These are phyloP conservation scores for Endotricha flammealis DNA, from an alignment of 2,888 invertebrate genomes.

Conservation along the genomic window DNA sequence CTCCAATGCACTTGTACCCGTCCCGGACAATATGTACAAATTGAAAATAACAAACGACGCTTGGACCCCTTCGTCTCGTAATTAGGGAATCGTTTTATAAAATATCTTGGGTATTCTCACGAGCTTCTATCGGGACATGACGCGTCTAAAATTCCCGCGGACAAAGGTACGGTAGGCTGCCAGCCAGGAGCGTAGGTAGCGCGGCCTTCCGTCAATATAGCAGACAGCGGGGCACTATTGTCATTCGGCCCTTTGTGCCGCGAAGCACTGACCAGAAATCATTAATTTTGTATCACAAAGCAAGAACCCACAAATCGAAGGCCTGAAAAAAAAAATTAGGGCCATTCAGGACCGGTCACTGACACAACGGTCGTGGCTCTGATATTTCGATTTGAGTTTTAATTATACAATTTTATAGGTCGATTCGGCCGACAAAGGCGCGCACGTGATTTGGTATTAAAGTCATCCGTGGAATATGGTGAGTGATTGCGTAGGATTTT, in stretches of 20 bases:
- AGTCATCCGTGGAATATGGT: slow-evolving; percentile 25
- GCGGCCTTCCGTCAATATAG: slow-evolving; percentile 67
- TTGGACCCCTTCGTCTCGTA: slow-evolving; percentile 30
- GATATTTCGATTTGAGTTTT: slow-evolving; percentile 59
- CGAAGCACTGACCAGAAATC: slow-evolving; percentile 73
- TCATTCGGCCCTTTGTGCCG: slow-evolving; percentile 64
- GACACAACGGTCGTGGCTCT: slow-evolving; percentile 42
- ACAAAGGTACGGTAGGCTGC: slow-evolving; percentile 54
- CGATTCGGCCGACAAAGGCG: slow-evolving; percentile 24
- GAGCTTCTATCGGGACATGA: slow-evolving; percentile 61
- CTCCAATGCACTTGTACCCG: slow-evolving; percentile 10
- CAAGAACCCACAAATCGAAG: slow-evolving; percentile 75
- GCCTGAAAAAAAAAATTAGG: slow-evolving; percentile 66
- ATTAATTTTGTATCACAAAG: slow-evolving; percentile 77
- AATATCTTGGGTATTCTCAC: slow-evolving; percentile 54
- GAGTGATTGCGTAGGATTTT: slow-evolving; percentile 14
- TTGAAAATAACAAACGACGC: slow-evolving; percentile 33
- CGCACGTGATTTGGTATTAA: slow-evolving; percentile 17
- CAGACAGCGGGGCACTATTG: slow-evolving; percentile 76
- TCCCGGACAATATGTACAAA: slow-evolving; percentile 29
- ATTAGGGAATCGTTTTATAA: slow-evolving; percentile 51
- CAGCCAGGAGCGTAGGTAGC: slow-evolving; percentile 67
- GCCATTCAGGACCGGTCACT: slow-evolving; percentile 67
- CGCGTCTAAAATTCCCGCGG: slow-evolving; percentile 60
- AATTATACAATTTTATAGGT: slow-evolving; percentile 49